phyloP scores from a whole-genome alignment of 1,140 invertebrate species.

The Phthorimaea operculella region DNA sequence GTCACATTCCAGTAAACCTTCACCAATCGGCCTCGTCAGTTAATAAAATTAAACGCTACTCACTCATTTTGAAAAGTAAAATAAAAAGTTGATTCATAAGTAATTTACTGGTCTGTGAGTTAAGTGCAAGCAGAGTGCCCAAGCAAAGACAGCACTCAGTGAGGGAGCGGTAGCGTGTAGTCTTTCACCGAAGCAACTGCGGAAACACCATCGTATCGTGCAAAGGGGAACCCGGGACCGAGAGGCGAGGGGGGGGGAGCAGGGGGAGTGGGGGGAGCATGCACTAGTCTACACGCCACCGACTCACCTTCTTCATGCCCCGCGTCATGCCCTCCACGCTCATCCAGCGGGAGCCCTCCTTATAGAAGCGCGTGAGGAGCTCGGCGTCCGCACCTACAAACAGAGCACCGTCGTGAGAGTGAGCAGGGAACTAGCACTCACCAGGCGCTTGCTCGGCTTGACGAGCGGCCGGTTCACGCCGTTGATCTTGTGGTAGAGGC shows the following conservation, averaged over 20 bases:
- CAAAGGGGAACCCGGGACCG: conserved; percentile 14
- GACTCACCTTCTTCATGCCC: conserved; percentile 67
- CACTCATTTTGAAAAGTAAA: no score
- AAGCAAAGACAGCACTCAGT: not conserved
- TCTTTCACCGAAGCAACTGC: conserved; percentile 30
- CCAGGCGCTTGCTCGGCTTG: conserved; percentile 89
- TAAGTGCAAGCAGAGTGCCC: conserved; percentile 15
- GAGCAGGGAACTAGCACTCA: conserved; percentile 65
- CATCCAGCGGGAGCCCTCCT: conserved; percentile 63
- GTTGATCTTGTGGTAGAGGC: conserved; percentile 96
- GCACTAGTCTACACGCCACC: conserved; percentile 66
- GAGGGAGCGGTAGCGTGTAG: conserved; percentile 63
- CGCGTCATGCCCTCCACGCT: conserved; percentile 62
- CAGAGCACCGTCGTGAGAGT: conserved; percentile 30
- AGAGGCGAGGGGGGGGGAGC: conserved; percentile 14
- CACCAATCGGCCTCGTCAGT: no score
- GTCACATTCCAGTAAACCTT: no score
- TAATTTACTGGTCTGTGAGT: conserved; percentile 1
- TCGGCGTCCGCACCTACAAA: conserved; percentile 61
- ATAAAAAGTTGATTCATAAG: no score
- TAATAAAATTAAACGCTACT: no score
- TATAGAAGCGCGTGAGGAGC: conserved; percentile 63
- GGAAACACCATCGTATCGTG: conserved; percentile 11
- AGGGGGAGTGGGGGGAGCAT: conserved; percentile 26
- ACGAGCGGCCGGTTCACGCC: conserved; percentile 91